phyloP scores from a whole-genome alignment of 2,797 vertebrate species.

The Cossypha heuglini region DNA sequence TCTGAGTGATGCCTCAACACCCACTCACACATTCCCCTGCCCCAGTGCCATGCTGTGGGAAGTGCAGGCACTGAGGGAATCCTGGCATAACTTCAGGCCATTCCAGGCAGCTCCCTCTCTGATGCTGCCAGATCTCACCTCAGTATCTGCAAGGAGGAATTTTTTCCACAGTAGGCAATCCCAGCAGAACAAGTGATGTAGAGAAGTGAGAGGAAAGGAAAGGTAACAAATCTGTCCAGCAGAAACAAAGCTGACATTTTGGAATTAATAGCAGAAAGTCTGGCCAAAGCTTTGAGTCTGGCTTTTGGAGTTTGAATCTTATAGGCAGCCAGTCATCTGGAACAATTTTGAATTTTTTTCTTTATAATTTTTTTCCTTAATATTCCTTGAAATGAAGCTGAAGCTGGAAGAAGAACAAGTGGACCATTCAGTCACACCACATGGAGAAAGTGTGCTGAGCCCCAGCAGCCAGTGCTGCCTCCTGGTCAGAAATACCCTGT shows the following conservation, averaged over 20 bases:
- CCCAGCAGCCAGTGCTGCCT: background rate
- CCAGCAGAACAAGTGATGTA: background rate
- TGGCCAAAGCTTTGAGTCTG: slow-evolving; percentile 38
- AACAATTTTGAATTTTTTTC: slow-evolving; percentile 17
- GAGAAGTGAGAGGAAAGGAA: background rate
- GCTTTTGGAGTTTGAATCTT: background rate
- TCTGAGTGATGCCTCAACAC: background rate
- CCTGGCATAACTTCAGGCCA: background rate
- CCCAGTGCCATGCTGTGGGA: background rate
- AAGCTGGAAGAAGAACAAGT: slow-evolving; percentile 29
- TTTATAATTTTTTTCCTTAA: background rate
- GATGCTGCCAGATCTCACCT: background rate
- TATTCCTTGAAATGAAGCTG: slow-evolving; percentile 44
- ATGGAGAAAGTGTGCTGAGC: background rate
- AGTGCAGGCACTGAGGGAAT: background rate
- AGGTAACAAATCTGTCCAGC: slow-evolving; percentile 2
- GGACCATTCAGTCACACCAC: background rate
- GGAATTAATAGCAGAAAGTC: slow-evolving; percentile 26
- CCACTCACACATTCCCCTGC: background rate
- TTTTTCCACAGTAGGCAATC: slow-evolving; percentile 31
- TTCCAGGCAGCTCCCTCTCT: background rate
- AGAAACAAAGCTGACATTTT: slow-evolving; percentile 37
- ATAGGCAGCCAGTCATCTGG: slow-evolving; percentile 39
- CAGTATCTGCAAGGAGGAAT: background rate
- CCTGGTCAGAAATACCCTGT: rapidly evolving